Evolutionary conservation across 2,113 vertebrate species (phyloP).

Genomic region (Bostrychus sinensis): DNA sequence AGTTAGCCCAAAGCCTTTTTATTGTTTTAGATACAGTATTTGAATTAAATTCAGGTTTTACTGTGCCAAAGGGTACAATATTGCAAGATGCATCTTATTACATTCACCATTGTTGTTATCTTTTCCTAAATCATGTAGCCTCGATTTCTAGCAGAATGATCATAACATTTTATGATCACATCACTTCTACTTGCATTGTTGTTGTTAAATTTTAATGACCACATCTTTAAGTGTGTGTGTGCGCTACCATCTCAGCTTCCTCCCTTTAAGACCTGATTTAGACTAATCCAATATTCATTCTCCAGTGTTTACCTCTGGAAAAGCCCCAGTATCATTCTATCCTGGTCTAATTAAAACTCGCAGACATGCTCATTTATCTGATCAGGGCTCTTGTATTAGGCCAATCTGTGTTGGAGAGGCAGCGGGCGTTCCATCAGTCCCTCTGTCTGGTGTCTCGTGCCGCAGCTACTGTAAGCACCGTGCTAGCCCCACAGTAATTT

Average conservation of each 20-base stretch:
- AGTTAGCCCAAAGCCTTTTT: neutral
- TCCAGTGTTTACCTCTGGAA: slow-evolving; percentile 36
- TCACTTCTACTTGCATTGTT: slow-evolving; percentile 7
- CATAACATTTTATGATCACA: neutral
- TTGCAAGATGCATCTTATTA: neutral
- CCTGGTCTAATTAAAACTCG: slow-evolving; percentile 81
- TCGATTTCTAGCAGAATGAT: neutral
- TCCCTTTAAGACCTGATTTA: slow-evolving; percentile 38
- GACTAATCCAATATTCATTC: slow-evolving; percentile 45
- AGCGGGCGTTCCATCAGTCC: slow-evolving; percentile 70
- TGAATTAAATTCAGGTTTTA: neutral
- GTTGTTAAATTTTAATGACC: slow-evolving; percentile 5
- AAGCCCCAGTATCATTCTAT: slow-evolving; percentile 21
- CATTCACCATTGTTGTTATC: neutral
- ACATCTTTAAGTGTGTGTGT: slow-evolving; percentile 3
- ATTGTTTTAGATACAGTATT: neutral
- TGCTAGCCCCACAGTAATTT: slow-evolving; percentile 87
- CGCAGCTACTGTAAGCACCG: slow-evolving; percentile 89
- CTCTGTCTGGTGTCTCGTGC: slow-evolving; percentile 90
- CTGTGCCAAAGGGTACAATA: neutral
- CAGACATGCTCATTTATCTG: slow-evolving; percentile 85
- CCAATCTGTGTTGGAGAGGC: slow-evolving; percentile 84
- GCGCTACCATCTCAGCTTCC: neutral
- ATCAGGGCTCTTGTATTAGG: slow-evolving; percentile 88
- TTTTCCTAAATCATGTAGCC: neutral